A percentile compares a stretch with the other conserved stretches of the same genome.
These are phyloP conservation scores for Hyperoodon ampullatus DNA, from an alignment of 2,113 vertebrate genomes.

Conservation along the genomic window DNA sequence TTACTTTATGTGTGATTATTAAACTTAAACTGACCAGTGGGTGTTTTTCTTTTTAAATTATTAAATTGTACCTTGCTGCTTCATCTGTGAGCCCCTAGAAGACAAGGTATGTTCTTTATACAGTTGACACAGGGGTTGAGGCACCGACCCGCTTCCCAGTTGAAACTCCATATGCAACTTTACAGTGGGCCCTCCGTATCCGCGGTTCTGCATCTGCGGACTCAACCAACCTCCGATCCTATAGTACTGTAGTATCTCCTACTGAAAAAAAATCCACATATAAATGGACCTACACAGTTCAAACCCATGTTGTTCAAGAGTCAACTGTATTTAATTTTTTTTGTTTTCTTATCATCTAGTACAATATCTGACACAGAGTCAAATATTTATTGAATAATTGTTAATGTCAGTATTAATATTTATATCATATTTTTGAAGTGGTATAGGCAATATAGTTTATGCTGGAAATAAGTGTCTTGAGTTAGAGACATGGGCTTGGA, in stretches of 20 bases:
- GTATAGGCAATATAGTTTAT: constrained; percentile 2
- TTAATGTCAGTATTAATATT: constrained; percentile 41
- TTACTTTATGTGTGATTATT: constrained; percentile 29
- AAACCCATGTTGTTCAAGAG: not conserved
- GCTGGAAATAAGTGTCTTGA: constrained; percentile 27
- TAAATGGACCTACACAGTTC: not conserved
- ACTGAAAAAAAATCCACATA: not conserved
- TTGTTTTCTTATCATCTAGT: constrained; percentile 8
- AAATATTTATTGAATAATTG: constrained; percentile 12
- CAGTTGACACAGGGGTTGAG: not conserved
- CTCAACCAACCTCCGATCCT: not conserved
- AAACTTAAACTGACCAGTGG: not conserved
- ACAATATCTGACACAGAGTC: not conserved
- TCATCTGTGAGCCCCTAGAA: constrained; percentile 2
- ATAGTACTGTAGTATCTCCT: not conserved
- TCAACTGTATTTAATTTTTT: not conserved
- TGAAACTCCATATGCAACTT: not conserved
- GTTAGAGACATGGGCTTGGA: not conserved
- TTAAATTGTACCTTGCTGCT: constrained; percentile 20
- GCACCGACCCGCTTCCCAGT: not conserved
- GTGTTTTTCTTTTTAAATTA: constrained; percentile 25
- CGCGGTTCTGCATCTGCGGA: not conserved
- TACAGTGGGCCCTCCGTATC: not conserved
- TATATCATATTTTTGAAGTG: constrained; percentile 39
- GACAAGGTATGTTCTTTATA: not conserved